Percentiles rank a stretch among this genome's conserved stretches.
Evolutionary conservation across 1,140 invertebrate species (phyloP).

Genomic region (Drosophila orena): DNA sequence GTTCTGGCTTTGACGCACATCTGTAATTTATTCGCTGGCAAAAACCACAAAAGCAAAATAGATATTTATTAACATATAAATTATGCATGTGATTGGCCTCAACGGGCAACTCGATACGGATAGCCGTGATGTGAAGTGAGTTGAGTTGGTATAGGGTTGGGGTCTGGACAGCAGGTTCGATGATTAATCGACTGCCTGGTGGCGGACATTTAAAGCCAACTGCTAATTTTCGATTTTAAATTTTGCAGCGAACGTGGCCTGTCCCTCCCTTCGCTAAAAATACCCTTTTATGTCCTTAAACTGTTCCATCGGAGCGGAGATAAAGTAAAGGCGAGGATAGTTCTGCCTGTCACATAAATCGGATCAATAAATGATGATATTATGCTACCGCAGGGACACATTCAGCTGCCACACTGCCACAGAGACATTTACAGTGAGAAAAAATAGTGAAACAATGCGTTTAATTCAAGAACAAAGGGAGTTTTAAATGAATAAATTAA

Average conservation of each 20-base stretch:
- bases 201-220: conserved; percentile 33
- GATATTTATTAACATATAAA: conserved; percentile 83
- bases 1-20: conserved; percentile 58
- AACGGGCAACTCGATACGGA: conserved; percentile 19
- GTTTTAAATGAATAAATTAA: background rate
- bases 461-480: background rate
- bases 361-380: conserved; percentile 84
- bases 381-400: conserved; percentile 82
- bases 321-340: conserved; percentile 71
- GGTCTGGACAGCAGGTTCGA: conserved; percentile 30
- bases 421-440: conserved; percentile 27
- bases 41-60: conserved; percentile 80
- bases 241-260: background rate
- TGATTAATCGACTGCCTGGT: conserved; percentile 63
- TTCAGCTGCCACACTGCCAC: conserved; percentile 65
- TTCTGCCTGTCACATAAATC: conserved; percentile 83
- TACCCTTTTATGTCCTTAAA: conserved; percentile 19
- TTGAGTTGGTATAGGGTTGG: background rate
- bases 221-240: conserved; percentile 46
- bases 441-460: background rate
- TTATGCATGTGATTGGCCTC: conserved; percentile 79
- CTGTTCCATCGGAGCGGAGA: conserved; percentile 43
- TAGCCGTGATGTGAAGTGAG: background rate
- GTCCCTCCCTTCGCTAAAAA: background rate
- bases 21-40: conserved; percentile 80